A percentile compares a stretch with the other conserved stretches of the same genome.
Evolutionary conservation across 2,888 invertebrate genomes (phyloP).

Genomic region (Merodon equestris): DNA sequence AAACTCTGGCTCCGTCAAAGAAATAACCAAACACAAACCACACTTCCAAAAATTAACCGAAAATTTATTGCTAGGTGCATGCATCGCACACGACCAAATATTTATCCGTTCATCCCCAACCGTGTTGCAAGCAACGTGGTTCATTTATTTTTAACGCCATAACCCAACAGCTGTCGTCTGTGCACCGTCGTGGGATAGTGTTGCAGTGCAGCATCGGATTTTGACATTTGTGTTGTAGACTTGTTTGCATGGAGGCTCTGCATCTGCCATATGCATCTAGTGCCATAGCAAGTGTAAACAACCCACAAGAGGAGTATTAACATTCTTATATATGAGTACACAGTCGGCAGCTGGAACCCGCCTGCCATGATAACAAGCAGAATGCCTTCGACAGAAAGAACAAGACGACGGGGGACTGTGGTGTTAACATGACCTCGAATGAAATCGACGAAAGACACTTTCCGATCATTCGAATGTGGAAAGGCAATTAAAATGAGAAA

Average conservation of each 20-base stretch:
- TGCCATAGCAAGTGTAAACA: slow-evolving; percentile 28
- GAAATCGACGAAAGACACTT: slow-evolving; percentile 39
- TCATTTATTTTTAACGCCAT: slow-evolving; percentile 39
- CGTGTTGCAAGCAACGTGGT: slow-evolving; percentile 7
- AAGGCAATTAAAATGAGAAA: slow-evolving; percentile 39
- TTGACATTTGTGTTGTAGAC: slow-evolving; percentile 20
- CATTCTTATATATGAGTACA: slow-evolving; percentile 1
- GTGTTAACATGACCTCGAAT: slow-evolving; percentile 27
- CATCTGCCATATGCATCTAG: slow-evolving; percentile 7
- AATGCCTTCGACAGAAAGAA: background rate
- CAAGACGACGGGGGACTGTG: background rate
- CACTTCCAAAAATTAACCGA: slow-evolving; percentile 4
- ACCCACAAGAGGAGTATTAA: slow-evolving; percentile 19
- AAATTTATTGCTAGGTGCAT: slow-evolving; percentile 19
- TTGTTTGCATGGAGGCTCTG: background rate
- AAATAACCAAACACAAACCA: background rate
- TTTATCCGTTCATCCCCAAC: slow-evolving; percentile 12
- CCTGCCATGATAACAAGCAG: background rate
- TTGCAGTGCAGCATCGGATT: slow-evolving; percentile 6
- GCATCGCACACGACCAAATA: slow-evolving; percentile 30
- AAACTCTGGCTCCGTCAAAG: too few relatives aligned
- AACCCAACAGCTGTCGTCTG: slow-evolving; percentile 11
- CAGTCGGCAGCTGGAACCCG: background rate
- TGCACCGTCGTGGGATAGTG: background rate
- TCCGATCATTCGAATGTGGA: slow-evolving; percentile 14